These are phyloP conservation scores for Orchesellides sinensis DNA, from an alignment of 2,888 invertebrate genomes.

Conservation along the genomic window DNA sequence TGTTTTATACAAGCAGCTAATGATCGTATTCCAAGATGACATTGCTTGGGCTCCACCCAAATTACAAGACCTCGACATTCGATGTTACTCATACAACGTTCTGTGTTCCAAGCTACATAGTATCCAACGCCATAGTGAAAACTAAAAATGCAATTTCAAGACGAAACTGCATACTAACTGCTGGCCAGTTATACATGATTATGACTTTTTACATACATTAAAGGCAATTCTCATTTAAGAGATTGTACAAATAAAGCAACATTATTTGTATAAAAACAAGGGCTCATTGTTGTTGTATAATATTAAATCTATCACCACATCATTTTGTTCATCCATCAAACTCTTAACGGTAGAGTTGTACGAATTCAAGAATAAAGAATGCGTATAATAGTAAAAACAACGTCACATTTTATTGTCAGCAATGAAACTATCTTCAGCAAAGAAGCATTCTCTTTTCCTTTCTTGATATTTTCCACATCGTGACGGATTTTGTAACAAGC, in stretches of 20 bases:
- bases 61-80: conserved; percentile 43
- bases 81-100: neutral
- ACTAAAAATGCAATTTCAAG: too few relatives aligned
- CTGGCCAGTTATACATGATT: too few relatives aligned
- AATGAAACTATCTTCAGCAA: neutral
- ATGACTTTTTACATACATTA: too few relatives aligned
- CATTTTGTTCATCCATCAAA: too few relatives aligned
- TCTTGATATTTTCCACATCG: conserved; percentile 27
- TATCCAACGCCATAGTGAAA: neutral
- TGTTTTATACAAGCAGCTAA: conserved; percentile 8
- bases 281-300: neutral
- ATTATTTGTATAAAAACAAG: too few relatives aligned
- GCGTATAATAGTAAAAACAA: neutral
- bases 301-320: too few relatives aligned
- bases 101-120: neutral
- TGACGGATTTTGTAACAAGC: conserved; percentile 46
- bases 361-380: neutral
- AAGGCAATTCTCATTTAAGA: too few relatives aligned
- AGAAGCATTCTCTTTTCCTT: conserved; percentile 5
- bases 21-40: neutral
- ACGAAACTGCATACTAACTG: too few relatives aligned
- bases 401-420: neutral
- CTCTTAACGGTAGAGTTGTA: neutral
- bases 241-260: too few relatives aligned
- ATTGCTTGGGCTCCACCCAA: conserved; percentile 38